Base-by-base conservation (phyloP, 2,113 vertebrate genomes). In the Benitochromis conjunctus region DNA sequence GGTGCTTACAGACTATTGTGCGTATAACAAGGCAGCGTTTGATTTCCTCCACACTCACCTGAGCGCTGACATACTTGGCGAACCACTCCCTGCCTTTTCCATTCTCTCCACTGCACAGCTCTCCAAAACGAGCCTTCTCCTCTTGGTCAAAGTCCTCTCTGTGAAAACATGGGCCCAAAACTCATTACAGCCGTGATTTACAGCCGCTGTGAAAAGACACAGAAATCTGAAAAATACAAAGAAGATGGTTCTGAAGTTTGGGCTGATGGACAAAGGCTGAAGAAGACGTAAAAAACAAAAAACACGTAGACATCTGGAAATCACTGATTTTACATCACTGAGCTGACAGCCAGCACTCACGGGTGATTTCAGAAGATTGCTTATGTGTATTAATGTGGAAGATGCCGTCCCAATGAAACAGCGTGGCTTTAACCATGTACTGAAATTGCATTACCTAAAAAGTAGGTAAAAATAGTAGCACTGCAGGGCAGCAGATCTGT, bases 51-150 rank as follows among this genome's bases (percentile, higher is more conserved):
- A 10, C 2, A 24, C 60, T 95, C 84, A 99, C 98, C 97, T 99
- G 98, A 11, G 98, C 98, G 0, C 97, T 99, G 92, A 99, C 97
- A 0, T 97, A 98, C 92, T 97, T 97, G 0, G 98, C 97, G 1
- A 99, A 99, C 98, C 98, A 99, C 86, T 99, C 98, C 51, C 99
- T 95, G 92, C 97, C 98, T 92, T 99, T 98, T n/a, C 97, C 96
- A 0, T 96, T 96, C 85, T 98, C 97, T 0, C 97, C 96, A 7
- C 97, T 97, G 94, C 98, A 99, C 31, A 98, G 96, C 88, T 98
- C 97, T 10, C 98, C 99, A 71, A 99, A 99, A 83, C 91, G 97
- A 79, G 98, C 97, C 91, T 98, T 98, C 94, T 99, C 99, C 81
- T 99, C 98, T 53, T 98, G 98, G 87, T 97, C 97, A 94, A 99